Base-by-base conservation (phyloP, 2,797 vertebrate species). In the Chanos chanos region DNA sequence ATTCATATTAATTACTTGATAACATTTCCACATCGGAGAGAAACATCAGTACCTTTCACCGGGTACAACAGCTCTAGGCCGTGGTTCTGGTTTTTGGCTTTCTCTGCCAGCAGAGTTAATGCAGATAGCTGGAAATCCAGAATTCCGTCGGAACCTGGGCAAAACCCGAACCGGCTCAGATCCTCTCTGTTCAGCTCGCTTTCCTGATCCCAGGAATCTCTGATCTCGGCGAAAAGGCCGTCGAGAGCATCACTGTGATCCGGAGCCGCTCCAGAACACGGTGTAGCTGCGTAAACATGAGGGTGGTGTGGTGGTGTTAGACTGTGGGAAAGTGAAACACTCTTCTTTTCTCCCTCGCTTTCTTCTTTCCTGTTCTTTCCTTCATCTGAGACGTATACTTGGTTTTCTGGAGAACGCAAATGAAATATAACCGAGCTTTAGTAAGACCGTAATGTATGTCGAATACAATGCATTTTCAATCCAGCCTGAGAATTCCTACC, bases 121-220 rank as follows among this genome's bases (percentile, higher is more conserved):
- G 22, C 37, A 51, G 52, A 54, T 72, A 73, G 41, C 8, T 19
- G 41, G 7, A 47, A 53, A 37, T 25, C 12, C 1, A 30, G 43
- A 10, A 15, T 21, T 19, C 21, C 48, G 1, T 64, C 61, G 1
- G 73, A 55, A 0, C 1, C 15, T 0, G 44, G 5, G 70, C 89
- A 89, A 59, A 86, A 19, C 50, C 85, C 87, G 59, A 89, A 85
- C 21, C 19, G 36, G 28, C 74, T 2, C 48, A 74, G 34, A 18
- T 57, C 76, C 37, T 27, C 24, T 51, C 63, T 73, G 4, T 54
- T 49, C 28, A 64, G 64, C n/a, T 76, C 71, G 0, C 50, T 13
- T 0, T 68, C 64, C 1, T 39, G 25, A 37, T 43, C 68, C 37
- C 59, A 52, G 22, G 27, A 54, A 5, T 81, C 72, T 25, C 37